phyloP scores from a whole-genome alignment of 2,888 invertebrate genomes.

The Trimorus sp. region DNA sequence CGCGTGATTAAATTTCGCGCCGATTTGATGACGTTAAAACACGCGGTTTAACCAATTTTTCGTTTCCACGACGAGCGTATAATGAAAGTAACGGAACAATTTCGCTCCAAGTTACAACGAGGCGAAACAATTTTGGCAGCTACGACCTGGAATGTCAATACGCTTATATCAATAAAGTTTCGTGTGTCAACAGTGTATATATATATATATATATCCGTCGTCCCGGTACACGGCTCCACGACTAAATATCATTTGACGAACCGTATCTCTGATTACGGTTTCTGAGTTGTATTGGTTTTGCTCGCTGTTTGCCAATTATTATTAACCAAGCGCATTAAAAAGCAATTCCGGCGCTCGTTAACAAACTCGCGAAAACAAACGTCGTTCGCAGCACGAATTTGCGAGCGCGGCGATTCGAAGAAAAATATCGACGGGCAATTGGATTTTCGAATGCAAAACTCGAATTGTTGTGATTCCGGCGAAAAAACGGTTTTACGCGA shows the following conservation, averaged over 20 bases:
- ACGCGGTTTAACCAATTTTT: no score
- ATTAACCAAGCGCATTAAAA: constrained; percentile 14
- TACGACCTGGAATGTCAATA: constrained; percentile 30
- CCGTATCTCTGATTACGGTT: constrained; percentile 6
- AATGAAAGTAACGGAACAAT: constrained; percentile 7
- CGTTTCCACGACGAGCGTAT: background rate
- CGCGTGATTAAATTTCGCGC: no score
- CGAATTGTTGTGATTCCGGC: no score
- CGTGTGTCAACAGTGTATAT: constrained; percentile 18
- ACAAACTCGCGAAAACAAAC: no score
- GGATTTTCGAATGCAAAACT: no score
- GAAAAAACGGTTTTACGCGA: no score
- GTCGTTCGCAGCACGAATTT: no score
- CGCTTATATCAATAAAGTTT: constrained; percentile 28
- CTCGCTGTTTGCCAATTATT: constrained; percentile 11
- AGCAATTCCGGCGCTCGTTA: background rate
- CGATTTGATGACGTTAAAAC: no score
- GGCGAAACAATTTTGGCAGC: constrained; percentile 17
- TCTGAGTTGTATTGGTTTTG: constrained; percentile 9
- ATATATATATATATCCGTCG: background rate
- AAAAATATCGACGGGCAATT: no score
- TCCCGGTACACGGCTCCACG: background rate
- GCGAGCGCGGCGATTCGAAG: no score
- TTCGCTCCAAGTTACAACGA: constrained; percentile 3
- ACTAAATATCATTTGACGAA: constrained; percentile 9